A percentile compares a stretch with the other conserved stretches of the same genome.
phyloP scores from a whole-genome alignment of 2,113 vertebrate species.

The Urocynchramus pylzowi region DNA sequence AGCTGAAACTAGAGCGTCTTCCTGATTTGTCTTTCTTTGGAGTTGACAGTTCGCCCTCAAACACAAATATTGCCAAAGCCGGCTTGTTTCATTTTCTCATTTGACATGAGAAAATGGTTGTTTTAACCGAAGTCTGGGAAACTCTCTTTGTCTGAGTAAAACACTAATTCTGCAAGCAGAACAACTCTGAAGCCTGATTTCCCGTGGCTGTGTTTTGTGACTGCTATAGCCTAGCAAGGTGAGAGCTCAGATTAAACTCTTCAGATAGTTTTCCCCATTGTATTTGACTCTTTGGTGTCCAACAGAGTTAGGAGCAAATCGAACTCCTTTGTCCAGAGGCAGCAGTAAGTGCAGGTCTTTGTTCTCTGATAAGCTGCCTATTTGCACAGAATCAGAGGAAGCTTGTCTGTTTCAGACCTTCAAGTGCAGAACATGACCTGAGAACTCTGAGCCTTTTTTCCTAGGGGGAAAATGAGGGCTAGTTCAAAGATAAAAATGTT shows the following conservation, averaged over 20 bases:
- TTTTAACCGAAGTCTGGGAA: not conserved
- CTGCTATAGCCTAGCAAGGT: not conserved
- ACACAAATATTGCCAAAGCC: not conserved
- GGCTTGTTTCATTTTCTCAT: not conserved
- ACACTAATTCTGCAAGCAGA: not conserved
- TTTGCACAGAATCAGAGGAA: not conserved
- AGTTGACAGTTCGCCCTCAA: not conserved
- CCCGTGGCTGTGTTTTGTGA: not conserved
- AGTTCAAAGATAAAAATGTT: not conserved
- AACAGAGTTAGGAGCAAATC: not conserved
- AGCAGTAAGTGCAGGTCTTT: not conserved
- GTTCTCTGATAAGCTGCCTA: not conserved
- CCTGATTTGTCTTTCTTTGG: not conserved
- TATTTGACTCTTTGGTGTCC: not conserved
- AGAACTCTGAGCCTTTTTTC: not conserved
- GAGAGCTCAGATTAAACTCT: not conserved
- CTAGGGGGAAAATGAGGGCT: not conserved
- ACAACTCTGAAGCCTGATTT: not conserved
- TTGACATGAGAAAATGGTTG: not conserved
- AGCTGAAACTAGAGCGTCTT: not conserved
- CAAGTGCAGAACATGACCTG: not conserved
- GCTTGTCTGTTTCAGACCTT: not conserved
- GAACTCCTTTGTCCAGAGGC: not conserved
- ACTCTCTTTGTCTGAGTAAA: not conserved
- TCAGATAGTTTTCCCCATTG: not conserved